These are phyloP conservation scores for Drosophila ogumai DNA, from an alignment of 1,140 invertebrate genomes.

Conservation along the genomic window DNA sequence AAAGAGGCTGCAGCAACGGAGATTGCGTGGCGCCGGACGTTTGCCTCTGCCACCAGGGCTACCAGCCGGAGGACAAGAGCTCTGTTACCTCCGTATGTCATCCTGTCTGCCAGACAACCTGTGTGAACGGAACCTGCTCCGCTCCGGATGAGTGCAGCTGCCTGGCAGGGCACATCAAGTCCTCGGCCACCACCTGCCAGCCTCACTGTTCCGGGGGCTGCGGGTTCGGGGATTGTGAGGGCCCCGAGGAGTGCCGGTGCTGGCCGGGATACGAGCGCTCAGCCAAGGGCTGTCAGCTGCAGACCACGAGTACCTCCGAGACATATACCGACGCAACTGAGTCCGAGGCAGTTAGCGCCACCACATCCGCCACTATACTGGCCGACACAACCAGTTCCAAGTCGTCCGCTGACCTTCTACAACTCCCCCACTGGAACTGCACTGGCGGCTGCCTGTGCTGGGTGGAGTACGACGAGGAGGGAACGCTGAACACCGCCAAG, in stretches of 20 bases:
- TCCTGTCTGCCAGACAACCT: conserved; percentile 44
- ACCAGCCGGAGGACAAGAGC: conserved; percentile 71
- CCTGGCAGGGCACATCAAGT: conserved; percentile 86
- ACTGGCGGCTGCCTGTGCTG: conserved; percentile 45
- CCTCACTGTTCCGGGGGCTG: conserved; percentile 87
- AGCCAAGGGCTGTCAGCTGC: conserved; percentile 10
- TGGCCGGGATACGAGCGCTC: conserved; percentile 13
- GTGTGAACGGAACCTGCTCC: conserved; percentile 83
- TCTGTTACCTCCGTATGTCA: conserved; percentile 66
- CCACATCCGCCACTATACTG: not conserved
- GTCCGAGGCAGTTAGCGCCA: not conserved
- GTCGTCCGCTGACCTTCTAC: not conserved
- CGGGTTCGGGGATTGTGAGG: conserved; percentile 86
- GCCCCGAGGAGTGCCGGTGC: conserved; percentile 86
- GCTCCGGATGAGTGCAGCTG: conserved; percentile 86
- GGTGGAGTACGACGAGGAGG: conserved; percentile 8
- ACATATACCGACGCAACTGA: not conserved
- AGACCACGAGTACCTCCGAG: not conserved
- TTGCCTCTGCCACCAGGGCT: conserved; percentile 87
- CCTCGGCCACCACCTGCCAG: conserved; percentile 79
- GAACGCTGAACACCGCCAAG: conserved; percentile 16
- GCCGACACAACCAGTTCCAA: not conserved
- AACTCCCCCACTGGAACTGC: conserved; percentile 20
- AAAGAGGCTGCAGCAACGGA: conserved; percentile 67
- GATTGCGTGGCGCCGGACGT: conserved; percentile 53